Evolutionary conservation across 2,888 invertebrate species (phyloP), one percentile per base, ranked within the genome.

Genomic region (Priocnemis perturbator): DNA sequence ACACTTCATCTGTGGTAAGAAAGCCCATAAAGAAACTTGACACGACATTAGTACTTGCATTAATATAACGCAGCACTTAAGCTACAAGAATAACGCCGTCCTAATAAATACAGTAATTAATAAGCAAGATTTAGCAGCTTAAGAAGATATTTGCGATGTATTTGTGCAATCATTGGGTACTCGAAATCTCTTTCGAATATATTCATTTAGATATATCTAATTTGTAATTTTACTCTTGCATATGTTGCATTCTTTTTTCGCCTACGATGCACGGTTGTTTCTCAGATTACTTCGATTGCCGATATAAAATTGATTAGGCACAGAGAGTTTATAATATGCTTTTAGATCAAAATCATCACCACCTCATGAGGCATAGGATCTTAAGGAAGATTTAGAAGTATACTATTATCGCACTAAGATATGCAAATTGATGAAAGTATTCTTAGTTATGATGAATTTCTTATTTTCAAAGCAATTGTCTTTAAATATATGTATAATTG

Each of bases 101-200:
- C 82, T 85, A 87, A 86, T 86, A 84, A 86, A 85, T 86, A 85
- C 81, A 82, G 61, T 78, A 79, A 81, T 79, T 79, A 79, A 80
- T 84, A 83, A 83, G 81, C 82, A 85, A 83, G 82, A 81, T 83
- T 83, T 79, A 77, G 79, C 74, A 81, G 81, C 76, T 79, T 78
- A 74, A 79, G 76, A 83, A 85, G 82, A 76, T 83, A 84, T 83
- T 83, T 85, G 81, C 82, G 83, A 82, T 83, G 75, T 75, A 76
- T 80, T 81, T 84, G 81, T 83, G 81, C 81, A 81, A 65, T 71
- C 65, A 58, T 67, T 59, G 62, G 61, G 50, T 52, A 44, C 37
- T 76, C 26, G 69, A 77, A 73, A 55, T 63, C 70, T 68, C 64
- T 17, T 67, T 73, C 60, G 45, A 61, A 73, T 63, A 69, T 63